A percentile compares a stretch with the other conserved stretches of the same genome.
phyloP scores from a whole-genome alignment of 2,797 vertebrate genomes.

The Pangasius sanitwongsei region DNA sequence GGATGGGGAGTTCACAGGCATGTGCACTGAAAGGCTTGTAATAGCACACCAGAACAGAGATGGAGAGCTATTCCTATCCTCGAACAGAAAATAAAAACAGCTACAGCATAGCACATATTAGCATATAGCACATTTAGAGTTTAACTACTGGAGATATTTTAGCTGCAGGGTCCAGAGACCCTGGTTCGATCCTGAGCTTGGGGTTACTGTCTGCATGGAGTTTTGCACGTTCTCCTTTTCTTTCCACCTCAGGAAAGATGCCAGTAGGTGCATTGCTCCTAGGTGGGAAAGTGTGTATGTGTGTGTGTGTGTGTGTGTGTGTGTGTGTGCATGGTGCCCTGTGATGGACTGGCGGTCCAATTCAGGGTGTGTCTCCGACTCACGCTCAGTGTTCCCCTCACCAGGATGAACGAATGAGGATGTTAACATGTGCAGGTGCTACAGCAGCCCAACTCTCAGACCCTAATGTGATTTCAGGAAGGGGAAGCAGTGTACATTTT shows the following conservation, averaged over 20 bases:
- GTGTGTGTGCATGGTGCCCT: not conserved
- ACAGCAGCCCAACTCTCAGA: not conserved
- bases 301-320: constrained; percentile 6
- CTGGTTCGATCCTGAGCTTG: not conserved
- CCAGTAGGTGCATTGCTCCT: not conserved
- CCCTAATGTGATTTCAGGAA: not conserved
- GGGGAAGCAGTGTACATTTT: not conserved
- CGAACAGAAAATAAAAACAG: not conserved
- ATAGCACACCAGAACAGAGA: not conserved
- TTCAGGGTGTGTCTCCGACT: constrained; percentile 19
- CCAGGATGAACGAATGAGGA: not conserved
- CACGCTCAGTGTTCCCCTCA: not conserved
- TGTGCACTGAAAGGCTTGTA: not conserved
- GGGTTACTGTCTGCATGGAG: not conserved
- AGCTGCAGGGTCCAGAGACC: not conserved
- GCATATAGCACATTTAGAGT: not conserved
- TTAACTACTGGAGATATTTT: not conserved
- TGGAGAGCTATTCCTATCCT: not conserved
- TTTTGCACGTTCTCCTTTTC: not conserved
- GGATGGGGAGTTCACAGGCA: constrained; percentile 29
- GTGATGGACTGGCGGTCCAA: not conserved
- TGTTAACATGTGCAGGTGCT: not conserved
- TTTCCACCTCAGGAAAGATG: not conserved
- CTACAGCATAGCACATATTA: too few relatives aligned
- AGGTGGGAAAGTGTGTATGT: not conserved